phyloP scores from a whole-genome alignment of 2,888 invertebrate genomes.

The Harpalus rufipes region DNA sequence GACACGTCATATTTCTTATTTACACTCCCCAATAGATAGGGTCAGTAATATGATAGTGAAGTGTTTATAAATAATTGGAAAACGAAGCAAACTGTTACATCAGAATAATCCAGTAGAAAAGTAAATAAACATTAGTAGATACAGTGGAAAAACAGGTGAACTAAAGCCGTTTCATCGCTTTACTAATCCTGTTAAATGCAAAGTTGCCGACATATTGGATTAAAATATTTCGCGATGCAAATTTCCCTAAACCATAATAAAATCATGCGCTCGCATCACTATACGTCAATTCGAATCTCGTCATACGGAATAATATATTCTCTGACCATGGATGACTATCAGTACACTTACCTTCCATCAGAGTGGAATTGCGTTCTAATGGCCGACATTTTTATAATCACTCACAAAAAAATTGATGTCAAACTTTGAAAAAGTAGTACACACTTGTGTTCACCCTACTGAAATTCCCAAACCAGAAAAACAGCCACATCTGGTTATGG shows the following conservation, averaged over 20 bases:
- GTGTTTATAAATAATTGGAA: neutral
- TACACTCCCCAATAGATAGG: too few relatives aligned
- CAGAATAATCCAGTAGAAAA: constrained; percentile 51
- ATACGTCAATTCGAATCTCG: constrained; percentile 27
- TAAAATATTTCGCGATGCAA: constrained; percentile 58
- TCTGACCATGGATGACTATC: too few relatives aligned
- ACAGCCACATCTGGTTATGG: too few relatives aligned
- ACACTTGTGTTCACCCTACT: too few relatives aligned
- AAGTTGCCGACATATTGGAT: constrained; percentile 53
- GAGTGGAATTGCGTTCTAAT: too few relatives aligned
- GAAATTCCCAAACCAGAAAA: too few relatives aligned
- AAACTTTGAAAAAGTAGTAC: too few relatives aligned
- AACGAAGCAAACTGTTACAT: constrained; percentile 27
- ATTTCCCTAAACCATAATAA: constrained; percentile 58
- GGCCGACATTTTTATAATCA: too few relatives aligned
- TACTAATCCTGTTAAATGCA: constrained; percentile 46
- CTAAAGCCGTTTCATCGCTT: constrained; percentile 26
- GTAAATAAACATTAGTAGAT: constrained; percentile 50
- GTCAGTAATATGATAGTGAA: neutral
- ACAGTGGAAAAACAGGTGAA: constrained; percentile 47
- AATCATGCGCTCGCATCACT: constrained; percentile 40
- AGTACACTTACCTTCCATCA: too few relatives aligned
- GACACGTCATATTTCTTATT: too few relatives aligned
- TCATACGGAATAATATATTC: constrained; percentile 57
- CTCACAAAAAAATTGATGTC: too few relatives aligned